Evolutionary conservation across 1,140 invertebrate species (phyloP).

Genomic region (Ctenoplectra terminalis): DNA sequence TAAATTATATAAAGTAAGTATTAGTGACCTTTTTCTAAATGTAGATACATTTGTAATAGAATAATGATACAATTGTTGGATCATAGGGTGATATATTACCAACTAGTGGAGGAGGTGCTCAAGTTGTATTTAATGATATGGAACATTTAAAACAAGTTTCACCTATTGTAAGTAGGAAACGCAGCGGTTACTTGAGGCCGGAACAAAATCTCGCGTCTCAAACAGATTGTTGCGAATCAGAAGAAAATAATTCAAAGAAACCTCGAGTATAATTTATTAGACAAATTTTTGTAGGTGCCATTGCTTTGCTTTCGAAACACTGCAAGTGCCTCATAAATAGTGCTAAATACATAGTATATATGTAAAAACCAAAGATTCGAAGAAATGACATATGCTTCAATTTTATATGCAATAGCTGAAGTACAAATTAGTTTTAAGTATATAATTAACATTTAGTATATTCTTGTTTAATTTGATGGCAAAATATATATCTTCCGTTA

Average conservation of each 20-base stretch:
- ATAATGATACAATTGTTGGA: background rate
- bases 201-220: conserved; percentile 1
- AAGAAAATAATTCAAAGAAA: conserved; percentile 39
- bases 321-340: background rate
- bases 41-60: background rate
- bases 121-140: conserved; percentile 97
- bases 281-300: background rate
- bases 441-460: conserved; percentile 12
- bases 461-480: conserved; percentile 24
- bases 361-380: conserved; percentile 35
- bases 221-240: background rate
- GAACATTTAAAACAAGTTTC: conserved; percentile 94
- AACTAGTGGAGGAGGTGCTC: conserved; percentile 96
- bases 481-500: conserved; percentile 32
- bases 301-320: background rate
- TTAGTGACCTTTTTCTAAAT: conserved; percentile 14
- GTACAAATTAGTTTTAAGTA: conserved; percentile 43
- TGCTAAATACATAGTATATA: background rate
- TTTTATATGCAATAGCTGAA: conserved; percentile 25
- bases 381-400: conserved; percentile 5
- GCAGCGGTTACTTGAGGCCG: conserved; percentile 57
- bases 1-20: conserved; percentile 92
- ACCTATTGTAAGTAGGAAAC: conserved; percentile 83
- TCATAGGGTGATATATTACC: conserved; percentile 93
- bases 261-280: conserved; percentile 30